phyloP scores from a whole-genome alignment of 2,797 vertebrate species.

The Lithobates pipiens region DNA sequence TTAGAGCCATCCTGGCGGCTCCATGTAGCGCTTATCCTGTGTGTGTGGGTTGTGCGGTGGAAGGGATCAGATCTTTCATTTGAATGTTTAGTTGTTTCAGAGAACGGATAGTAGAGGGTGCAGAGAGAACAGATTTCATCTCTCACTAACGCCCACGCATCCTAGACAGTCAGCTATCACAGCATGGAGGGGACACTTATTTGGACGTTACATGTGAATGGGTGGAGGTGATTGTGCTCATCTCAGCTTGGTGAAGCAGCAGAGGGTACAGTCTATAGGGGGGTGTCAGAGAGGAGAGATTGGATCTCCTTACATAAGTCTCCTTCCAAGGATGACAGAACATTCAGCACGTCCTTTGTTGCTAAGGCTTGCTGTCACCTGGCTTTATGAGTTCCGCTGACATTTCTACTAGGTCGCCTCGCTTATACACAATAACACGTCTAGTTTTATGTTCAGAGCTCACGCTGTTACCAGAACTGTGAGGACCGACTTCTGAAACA shows the following conservation, averaged over 20 bases:
- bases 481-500: too few species aligned
- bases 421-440: not conserved
- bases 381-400: not conserved
- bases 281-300: not conserved
- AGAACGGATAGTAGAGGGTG: slow-evolving; percentile 11
- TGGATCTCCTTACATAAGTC: slow-evolving; percentile 10
- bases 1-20: not conserved
- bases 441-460: not conserved
- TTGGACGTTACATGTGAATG: slow-evolving; percentile 17
- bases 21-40: not conserved
- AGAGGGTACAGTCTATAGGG: not conserved
- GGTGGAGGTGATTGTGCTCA: slow-evolving; percentile 20
- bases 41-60: not conserved
- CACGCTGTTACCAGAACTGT: not conserved
- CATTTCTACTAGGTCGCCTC: not conserved
- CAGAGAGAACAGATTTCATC: slow-evolving; percentile 36
- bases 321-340: not conserved
- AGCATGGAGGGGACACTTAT: slow-evolving; percentile 24
- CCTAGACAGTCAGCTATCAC: slow-evolving; percentile 16
- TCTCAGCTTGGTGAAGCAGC: not conserved
- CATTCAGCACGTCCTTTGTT: not conserved
- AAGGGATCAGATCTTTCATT: slow-evolving; percentile 16
- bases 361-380: slow-evolving; percentile 19
- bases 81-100: not conserved
- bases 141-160: slow-evolving; percentile 49